These are phyloP conservation scores for Octodonta nipae DNA, from an alignment of 2,888 invertebrate genomes.

Conservation along the genomic window DNA sequence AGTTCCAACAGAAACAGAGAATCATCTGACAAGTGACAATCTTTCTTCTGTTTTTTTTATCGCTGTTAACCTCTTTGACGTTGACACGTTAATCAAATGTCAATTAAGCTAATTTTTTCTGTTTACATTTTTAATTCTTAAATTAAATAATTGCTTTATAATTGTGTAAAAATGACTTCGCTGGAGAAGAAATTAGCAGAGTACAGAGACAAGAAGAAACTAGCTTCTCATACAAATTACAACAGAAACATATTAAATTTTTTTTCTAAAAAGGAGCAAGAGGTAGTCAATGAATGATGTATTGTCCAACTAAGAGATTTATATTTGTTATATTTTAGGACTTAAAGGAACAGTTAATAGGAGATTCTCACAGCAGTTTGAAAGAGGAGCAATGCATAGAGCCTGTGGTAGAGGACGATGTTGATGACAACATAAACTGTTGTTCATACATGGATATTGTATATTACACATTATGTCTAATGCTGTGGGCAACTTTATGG, in stretches of 20 bases:
- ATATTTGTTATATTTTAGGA: not conserved
- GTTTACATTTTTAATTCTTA: too few species aligned
- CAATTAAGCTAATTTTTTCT: too few species aligned
- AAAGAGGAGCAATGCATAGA: too few species aligned
- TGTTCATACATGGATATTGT: constrained; percentile 16
- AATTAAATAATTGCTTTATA: not conserved
- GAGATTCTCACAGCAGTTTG: too few species aligned
- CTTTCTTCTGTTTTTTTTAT: constrained; percentile 1
- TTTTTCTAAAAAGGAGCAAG: not conserved
- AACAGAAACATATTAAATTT: too few species aligned
- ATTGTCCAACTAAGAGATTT: too few species aligned
- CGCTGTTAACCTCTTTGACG: not conserved
- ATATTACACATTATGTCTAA: constrained; percentile 42
- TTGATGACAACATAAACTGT: too few species aligned
- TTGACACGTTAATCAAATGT: too few species aligned
- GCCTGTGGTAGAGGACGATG: too few species aligned
- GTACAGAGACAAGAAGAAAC: not conserved
- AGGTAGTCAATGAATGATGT: not conserved
- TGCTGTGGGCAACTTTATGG: constrained; percentile 65
- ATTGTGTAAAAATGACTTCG: not conserved
- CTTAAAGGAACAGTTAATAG: too few species aligned
- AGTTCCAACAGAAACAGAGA: too few species aligned
- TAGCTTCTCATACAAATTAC: not conserved
- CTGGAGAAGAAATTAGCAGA: not conserved
- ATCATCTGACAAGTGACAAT: too few species aligned